These are phyloP conservation scores for Lottia gigantea DNA, from an alignment of 2,888 invertebrate genomes.

Conservation along the genomic window DNA sequence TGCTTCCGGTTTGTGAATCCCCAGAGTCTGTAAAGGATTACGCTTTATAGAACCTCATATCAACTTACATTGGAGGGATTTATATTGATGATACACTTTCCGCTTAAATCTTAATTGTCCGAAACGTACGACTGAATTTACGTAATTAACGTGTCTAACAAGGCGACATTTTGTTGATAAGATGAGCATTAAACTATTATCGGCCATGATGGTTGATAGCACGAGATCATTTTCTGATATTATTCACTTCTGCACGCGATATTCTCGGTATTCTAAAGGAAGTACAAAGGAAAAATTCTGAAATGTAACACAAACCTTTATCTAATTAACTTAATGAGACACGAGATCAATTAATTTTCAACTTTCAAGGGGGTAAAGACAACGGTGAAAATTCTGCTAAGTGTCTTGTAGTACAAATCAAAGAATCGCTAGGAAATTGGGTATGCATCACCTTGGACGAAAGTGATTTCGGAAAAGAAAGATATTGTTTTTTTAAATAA, in stretches of 20 bases:
- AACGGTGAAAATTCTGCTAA: too few species aligned
- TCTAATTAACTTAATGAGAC: too few species aligned
- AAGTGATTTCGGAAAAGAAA: too few species aligned
- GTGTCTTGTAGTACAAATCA: too few species aligned
- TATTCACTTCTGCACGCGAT: slow-evolving; percentile 1
- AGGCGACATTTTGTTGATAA: slow-evolving; percentile 9
- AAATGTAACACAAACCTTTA: too few species aligned
- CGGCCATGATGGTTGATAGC: background rate
- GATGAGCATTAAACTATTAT: slow-evolving; percentile 4
- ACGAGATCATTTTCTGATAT: background rate
- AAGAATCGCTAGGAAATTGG: too few species aligned
- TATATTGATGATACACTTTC: slow-evolving; percentile 5
- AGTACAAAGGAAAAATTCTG: too few species aligned
- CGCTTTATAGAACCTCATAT: background rate
- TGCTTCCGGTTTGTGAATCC: slow-evolving; percentile 10
- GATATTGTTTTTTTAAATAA: too few species aligned
- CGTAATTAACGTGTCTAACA: slow-evolving; percentile 11
- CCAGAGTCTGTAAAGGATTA: background rate
- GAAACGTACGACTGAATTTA: slow-evolving; percentile 8
- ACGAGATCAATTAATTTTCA: too few species aligned
- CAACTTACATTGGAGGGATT: slow-evolving; percentile 1
- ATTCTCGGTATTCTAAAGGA: background rate
- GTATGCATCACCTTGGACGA: too few species aligned
- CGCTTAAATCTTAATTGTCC: slow-evolving; percentile 6
- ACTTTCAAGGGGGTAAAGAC: too few species aligned